Evolutionary conservation across 2,797 vertebrate species (phyloP).

Genomic region (Harpagifer antarcticus): DNA sequence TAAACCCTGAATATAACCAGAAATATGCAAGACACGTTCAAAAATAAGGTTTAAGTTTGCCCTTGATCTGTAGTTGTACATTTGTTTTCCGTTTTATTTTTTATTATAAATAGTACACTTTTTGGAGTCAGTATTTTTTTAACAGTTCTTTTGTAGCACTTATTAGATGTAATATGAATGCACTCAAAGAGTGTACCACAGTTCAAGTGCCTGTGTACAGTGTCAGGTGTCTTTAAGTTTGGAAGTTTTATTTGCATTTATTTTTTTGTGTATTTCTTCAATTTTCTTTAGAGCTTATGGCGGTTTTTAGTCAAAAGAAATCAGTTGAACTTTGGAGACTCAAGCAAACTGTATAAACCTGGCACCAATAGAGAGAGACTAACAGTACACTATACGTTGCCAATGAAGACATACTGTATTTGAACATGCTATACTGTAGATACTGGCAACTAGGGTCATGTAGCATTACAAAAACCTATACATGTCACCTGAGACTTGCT

Average conservation of each 20-base stretch:
- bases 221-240: constrained; percentile 76
- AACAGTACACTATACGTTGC: constrained; percentile 51
- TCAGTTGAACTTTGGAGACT: constrained; percentile 53
- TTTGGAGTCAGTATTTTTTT: constrained; percentile 77
- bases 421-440: constrained; percentile 58
- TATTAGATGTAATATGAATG: constrained; percentile 80
- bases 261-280: constrained; percentile 56
- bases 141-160: constrained; percentile 85
- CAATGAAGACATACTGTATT: constrained; percentile 58
- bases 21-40: constrained; percentile 74
- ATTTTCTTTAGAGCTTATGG: constrained; percentile 58
- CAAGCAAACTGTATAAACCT: constrained; percentile 67
- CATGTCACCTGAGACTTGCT: constrained; percentile 50
- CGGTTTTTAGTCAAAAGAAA: constrained; percentile 58
- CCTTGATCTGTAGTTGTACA: constrained; percentile 39
- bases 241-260: constrained; percentile 47
- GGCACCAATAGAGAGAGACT: constrained; percentile 53
- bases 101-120: constrained; percentile 70
- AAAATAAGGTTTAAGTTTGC: constrained; percentile 45
- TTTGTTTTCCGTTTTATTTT: constrained; percentile 55
- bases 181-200: constrained; percentile 82
- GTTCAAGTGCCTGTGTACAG: constrained; percentile 88
- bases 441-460: constrained; percentile 51
- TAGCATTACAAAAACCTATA: constrained; percentile 63
- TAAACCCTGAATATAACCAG: constrained; percentile 49